Percentiles rank a stretch among this genome's conserved stretches.
phyloP scores from a whole-genome alignment of 2,888 invertebrate genomes.

The Vannuccia rotundouncinata region DNA sequence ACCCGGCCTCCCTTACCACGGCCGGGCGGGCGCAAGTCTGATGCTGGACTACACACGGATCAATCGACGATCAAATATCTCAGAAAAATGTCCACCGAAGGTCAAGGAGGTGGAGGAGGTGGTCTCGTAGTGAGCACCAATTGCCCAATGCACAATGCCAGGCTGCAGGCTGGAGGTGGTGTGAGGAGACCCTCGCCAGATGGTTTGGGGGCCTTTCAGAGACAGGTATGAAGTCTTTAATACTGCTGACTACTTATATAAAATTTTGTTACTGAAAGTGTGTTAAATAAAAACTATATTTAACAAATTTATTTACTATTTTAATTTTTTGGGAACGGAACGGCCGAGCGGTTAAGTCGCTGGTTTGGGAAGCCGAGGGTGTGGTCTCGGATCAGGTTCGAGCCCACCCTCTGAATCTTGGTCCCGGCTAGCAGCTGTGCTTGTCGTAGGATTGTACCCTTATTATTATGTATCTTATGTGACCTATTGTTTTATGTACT shows the following conservation, averaged over 20 bases:
- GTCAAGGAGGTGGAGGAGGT: not conserved
- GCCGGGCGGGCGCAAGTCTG: not conserved
- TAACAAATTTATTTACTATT: too few relatives aligned
- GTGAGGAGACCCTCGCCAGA: not conserved
- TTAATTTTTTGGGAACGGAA: too few relatives aligned
- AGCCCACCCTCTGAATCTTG: too few relatives aligned
- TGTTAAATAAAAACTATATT: too few relatives aligned
- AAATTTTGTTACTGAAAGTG: too few relatives aligned
- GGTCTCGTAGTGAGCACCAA: not conserved
- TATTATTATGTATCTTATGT: too few relatives aligned
- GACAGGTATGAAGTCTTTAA: not conserved
- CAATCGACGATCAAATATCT: not conserved
- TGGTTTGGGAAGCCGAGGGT: too few relatives aligned
- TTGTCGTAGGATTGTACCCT: too few relatives aligned
- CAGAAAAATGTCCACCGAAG: not conserved
- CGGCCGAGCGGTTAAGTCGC: too few relatives aligned
- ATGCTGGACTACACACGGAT: constrained; percentile 9
- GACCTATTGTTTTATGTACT: too few relatives aligned
- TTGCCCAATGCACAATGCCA: not conserved
- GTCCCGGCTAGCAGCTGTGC: too few relatives aligned
- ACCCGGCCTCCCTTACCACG: not conserved
- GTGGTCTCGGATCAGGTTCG: too few relatives aligned
- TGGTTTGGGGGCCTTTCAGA: not conserved
- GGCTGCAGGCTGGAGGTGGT: not conserved
- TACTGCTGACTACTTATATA: not conserved